phyloP scores from a whole-genome alignment of 2,888 invertebrate genomes.

The Rhamphomyia laevipes region DNA sequence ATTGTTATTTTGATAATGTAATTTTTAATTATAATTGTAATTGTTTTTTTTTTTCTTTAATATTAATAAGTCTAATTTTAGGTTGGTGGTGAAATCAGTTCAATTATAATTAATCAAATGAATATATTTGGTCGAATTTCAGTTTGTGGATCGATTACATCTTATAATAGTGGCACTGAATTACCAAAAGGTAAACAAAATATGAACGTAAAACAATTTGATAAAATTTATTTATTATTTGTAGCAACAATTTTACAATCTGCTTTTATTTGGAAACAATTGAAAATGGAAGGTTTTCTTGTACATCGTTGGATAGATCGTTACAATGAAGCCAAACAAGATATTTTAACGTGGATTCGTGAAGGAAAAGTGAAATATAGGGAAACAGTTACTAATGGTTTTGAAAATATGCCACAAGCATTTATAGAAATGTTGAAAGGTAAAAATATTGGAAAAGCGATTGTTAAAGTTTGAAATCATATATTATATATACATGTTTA shows the following conservation, averaged over 20 bases:
- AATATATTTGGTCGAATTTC: slow-evolving; percentile 48
- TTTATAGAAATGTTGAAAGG: slow-evolving; percentile 52
- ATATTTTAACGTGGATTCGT: slow-evolving; percentile 51
- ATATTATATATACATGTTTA: background rate
- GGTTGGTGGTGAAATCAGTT: slow-evolving; percentile 54
- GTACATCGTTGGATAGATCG: slow-evolving; percentile 43
- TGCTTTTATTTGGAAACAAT: slow-evolving; percentile 42
- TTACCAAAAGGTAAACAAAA: slow-evolving; percentile 6
- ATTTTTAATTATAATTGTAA: background rate
- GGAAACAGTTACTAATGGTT: slow-evolving; percentile 59
- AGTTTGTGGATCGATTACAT: slow-evolving; percentile 53
- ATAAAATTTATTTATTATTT: background rate
- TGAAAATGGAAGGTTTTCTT: slow-evolving; percentile 47
- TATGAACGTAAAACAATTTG: background rate
- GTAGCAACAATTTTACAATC: slow-evolving; percentile 39
- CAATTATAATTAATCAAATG: slow-evolving; percentile 48
- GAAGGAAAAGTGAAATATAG: slow-evolving; percentile 58
- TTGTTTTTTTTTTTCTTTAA: background rate
- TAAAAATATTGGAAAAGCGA: slow-evolving; percentile 57
- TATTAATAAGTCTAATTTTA: slow-evolving; percentile 6
- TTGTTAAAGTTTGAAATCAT: slow-evolving; percentile 42
- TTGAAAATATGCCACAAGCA: slow-evolving; percentile 61
- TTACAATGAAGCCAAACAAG: slow-evolving; percentile 50
- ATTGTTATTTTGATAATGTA: slow-evolving; percentile 70
- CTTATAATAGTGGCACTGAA: slow-evolving; percentile 39